phyloP scores from a whole-genome alignment of 2,797 vertebrate species.

The Nannoperca obscura region DNA sequence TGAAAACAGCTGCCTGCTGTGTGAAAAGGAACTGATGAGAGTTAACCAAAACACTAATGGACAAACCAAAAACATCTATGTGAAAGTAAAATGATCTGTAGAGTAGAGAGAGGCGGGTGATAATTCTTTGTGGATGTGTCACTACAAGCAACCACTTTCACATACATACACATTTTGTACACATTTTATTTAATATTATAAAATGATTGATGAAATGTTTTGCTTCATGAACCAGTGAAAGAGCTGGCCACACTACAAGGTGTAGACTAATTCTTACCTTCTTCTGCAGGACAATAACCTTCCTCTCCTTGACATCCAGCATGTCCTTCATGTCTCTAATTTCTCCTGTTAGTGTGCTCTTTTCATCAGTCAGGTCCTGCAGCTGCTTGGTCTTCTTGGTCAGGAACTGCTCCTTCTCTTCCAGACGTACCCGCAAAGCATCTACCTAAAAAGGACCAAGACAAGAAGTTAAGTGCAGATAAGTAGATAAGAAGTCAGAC shows the following conservation, averaged over 20 bases:
- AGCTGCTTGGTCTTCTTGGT: conserved; percentile 98
- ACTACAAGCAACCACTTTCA: not conserved
- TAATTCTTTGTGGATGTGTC: not conserved
- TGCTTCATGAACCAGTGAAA: not conserved
- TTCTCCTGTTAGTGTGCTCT: conserved; percentile 94
- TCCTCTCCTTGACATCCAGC: conserved; percentile 98
- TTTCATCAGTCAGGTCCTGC: conserved; percentile 96
- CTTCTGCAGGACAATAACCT: conserved; percentile 96
- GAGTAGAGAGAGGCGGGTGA: not conserved
- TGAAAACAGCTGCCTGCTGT: not conserved
- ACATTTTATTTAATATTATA: not conserved
- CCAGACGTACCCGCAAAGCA: conserved; percentile 92
- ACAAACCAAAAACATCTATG: too few relatives aligned
- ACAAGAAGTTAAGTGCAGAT: conserved; percentile 5
- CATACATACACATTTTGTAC: not conserved
- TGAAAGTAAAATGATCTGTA: too few relatives aligned
- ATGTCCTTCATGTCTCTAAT: conserved; percentile 98
- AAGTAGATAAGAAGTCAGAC: conserved; percentile 3
- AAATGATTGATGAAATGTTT: not conserved
- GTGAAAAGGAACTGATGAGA: not conserved
- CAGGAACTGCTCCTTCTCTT: conserved; percentile 96
- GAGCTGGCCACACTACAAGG: not conserved
- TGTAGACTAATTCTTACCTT: conserved; percentile 84
- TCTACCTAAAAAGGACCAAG: conserved; percentile 87
- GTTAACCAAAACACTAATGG: too few relatives aligned